phyloP scores from a whole-genome alignment of 1,140 invertebrate species.

The Trachelipus rathkii region DNA sequence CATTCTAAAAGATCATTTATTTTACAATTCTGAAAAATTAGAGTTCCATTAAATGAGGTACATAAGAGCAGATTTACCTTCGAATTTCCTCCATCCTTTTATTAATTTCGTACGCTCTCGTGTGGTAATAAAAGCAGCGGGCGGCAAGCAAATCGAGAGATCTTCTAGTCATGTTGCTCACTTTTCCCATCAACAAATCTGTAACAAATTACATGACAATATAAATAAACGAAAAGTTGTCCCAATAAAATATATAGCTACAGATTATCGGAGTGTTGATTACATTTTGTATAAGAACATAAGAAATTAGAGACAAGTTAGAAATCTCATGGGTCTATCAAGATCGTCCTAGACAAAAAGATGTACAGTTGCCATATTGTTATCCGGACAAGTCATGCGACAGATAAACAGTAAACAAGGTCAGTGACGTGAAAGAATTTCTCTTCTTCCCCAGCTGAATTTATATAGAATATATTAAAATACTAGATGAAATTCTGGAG shows the following conservation, averaged over 20 bases:
- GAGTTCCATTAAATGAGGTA: too few species aligned
- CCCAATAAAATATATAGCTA: too few species aligned
- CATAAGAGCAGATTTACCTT: slow-evolving; percentile 51
- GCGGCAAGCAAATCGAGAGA: slow-evolving; percentile 91
- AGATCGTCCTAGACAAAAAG: too few species aligned
- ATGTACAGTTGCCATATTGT: not conserved
- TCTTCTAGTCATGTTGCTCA: slow-evolving; percentile 80
- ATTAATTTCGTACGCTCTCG: slow-evolving; percentile 84
- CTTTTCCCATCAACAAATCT: slow-evolving; percentile 80
- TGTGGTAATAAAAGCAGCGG: slow-evolving; percentile 96
- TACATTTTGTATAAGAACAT: too few species aligned
- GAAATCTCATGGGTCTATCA: too few species aligned
- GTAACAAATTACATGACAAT: slow-evolving; percentile 46
- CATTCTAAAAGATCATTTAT: too few species aligned
- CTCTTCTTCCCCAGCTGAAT: too few species aligned
- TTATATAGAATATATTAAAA: too few species aligned
- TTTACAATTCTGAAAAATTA: too few species aligned
- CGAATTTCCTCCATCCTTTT: slow-evolving; percentile 82
- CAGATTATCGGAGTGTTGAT: not conserved
- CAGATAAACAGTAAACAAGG: not conserved
- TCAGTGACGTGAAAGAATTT: not conserved
- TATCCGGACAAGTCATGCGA: not conserved
- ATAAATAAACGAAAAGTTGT: not conserved
- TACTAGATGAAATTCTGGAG: too few species aligned
- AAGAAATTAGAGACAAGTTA: too few species aligned